These are phyloP conservation scores for Brienomyrus brachyistius DNA, from an alignment of 2,113 vertebrate species.

Conservation along the genomic window DNA sequence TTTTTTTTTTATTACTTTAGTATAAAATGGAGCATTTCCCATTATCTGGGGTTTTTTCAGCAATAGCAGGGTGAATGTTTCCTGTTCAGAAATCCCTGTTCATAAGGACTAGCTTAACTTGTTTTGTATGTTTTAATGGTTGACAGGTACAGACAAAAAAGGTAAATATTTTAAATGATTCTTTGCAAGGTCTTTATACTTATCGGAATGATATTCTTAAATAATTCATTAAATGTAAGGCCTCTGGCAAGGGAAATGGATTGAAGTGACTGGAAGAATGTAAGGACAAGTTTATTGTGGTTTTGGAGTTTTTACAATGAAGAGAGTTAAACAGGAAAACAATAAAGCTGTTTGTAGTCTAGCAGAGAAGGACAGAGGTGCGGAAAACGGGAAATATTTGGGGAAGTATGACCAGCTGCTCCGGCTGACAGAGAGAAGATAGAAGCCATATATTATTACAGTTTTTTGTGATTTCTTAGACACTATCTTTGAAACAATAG, in stretches of 20 bases:
- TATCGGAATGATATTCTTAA: neutral
- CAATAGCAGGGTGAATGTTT: neutral
- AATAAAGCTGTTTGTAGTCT: neutral
- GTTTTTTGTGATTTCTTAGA: neutral
- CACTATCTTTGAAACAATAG: neutral
- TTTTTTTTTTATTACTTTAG: slow-evolving; percentile 17
- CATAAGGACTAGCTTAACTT: neutral
- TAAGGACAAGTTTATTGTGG: neutral
- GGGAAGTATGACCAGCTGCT: neutral
- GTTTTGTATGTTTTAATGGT: neutral
- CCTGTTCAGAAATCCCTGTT: neutral
- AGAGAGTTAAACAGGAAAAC: neutral
- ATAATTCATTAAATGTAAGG: neutral
- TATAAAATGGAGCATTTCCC: slow-evolving; percentile 7
- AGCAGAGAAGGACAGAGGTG: neutral
- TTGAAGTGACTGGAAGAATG: neutral
- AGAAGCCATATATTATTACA: neutral
- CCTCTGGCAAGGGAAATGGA: neutral
- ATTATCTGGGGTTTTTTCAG: neutral
- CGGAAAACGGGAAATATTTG: neutral
- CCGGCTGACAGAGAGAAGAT: neutral
- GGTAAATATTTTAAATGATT: neutral
- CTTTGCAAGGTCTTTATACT: neutral
- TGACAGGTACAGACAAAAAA: neutral
- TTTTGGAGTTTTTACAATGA: neutral